phyloP scores from a whole-genome alignment of 37 sponge, comb jelly and placozoan genomes.

The Agelas oroides region DNA sequence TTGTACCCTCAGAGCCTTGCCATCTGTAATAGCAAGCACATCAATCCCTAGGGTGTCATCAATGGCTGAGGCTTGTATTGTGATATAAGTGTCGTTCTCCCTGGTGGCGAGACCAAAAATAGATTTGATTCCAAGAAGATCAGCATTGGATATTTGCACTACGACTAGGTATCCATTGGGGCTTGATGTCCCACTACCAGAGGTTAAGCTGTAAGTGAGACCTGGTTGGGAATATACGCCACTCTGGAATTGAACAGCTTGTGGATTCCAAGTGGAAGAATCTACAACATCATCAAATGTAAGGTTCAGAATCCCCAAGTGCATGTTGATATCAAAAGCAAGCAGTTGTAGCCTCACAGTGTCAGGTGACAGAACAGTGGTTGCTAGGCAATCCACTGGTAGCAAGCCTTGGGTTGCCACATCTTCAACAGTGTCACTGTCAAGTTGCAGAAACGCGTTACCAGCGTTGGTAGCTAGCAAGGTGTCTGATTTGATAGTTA shows the following conservation, averaged over 20 bases:
- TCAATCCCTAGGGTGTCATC: constrained; percentile 83
- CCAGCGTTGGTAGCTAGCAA: constrained; percentile 51
- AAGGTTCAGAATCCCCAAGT: constrained; percentile 74
- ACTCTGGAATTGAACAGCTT: constrained; percentile 76
- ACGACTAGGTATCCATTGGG: constrained; percentile 70
- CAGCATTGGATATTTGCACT: constrained; percentile 77
- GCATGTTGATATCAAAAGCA: constrained; percentile 85
- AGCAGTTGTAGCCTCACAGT: constrained; percentile 61
- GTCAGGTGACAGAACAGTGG: constrained; percentile 54
- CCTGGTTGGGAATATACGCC: constrained; percentile 23
- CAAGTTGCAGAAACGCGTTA: constrained; percentile 65
- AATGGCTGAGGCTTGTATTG: constrained; percentile 83
- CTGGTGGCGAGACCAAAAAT: constrained; percentile 65
- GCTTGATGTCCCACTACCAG: constrained; percentile 47
- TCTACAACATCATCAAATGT: constrained; percentile 92
- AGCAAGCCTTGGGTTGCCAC: constrained; percentile 45
- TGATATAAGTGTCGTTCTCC: constrained; percentile 68
- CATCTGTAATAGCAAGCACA: constrained; percentile 89
- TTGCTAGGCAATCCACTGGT: constrained; percentile 47
- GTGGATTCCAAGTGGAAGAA: constrained; percentile 72
- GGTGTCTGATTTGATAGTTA: constrained; percentile 77
- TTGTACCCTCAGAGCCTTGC: constrained; percentile 75
- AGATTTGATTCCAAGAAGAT: constrained; percentile 74
- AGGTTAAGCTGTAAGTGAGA: constrained; percentile 52
- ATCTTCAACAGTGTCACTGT: constrained; percentile 54